Percentiles rank a stretch among this genome's conserved stretches.
Evolutionary conservation across 2,797 vertebrate genomes (phyloP).

Genomic region (Sebastes elongatus): DNA sequence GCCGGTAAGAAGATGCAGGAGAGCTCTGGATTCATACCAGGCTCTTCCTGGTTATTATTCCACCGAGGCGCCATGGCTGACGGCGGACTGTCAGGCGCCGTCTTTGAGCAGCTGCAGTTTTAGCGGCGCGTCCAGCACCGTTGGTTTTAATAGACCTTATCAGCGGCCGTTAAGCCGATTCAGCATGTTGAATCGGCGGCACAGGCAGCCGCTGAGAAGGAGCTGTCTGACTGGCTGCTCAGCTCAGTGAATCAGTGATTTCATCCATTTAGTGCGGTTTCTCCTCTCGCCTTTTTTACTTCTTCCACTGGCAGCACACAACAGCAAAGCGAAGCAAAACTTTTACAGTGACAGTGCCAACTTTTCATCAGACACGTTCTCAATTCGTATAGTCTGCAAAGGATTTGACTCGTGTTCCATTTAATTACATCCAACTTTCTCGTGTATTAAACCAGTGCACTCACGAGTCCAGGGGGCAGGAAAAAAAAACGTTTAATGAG

Average conservation of each 20-base stretch:
- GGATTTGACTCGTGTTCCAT: slow-evolving; percentile 14
- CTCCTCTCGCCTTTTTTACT: not conserved
- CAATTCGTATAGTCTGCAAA: slow-evolving; percentile 13
- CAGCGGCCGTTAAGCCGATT: slow-evolving; percentile 37
- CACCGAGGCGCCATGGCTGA: slow-evolving; percentile 8
- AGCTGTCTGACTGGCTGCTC: slow-evolving; percentile 43
- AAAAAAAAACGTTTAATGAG: not conserved
- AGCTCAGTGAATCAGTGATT: slow-evolving; percentile 27
- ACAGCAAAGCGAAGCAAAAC: slow-evolving; percentile 28
- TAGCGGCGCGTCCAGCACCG: slow-evolving; percentile 1
- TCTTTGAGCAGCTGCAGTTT: slow-evolving; percentile 30
- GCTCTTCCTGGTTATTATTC: slow-evolving; percentile 12
- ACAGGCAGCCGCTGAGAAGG: slow-evolving; percentile 22
- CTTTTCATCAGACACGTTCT: slow-evolving; percentile 17
- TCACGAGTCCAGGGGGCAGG: slow-evolving; percentile 1
- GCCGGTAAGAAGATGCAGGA: slow-evolving; percentile 1
- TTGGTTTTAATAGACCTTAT: slow-evolving; percentile 51
- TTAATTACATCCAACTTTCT: slow-evolving; percentile 4
- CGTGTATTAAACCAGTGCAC: not conserved
- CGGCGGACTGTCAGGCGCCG: slow-evolving; percentile 18
- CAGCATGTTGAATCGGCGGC: slow-evolving; percentile 25
- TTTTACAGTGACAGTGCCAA: slow-evolving; percentile 13
- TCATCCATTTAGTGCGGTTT: slow-evolving; percentile 19
- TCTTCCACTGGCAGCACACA: not conserved
- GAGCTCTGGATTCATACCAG: slow-evolving; percentile 22